phyloP scores from a whole-genome alignment of 2,113 vertebrate species.

The Atlantisia rogersi region DNA sequence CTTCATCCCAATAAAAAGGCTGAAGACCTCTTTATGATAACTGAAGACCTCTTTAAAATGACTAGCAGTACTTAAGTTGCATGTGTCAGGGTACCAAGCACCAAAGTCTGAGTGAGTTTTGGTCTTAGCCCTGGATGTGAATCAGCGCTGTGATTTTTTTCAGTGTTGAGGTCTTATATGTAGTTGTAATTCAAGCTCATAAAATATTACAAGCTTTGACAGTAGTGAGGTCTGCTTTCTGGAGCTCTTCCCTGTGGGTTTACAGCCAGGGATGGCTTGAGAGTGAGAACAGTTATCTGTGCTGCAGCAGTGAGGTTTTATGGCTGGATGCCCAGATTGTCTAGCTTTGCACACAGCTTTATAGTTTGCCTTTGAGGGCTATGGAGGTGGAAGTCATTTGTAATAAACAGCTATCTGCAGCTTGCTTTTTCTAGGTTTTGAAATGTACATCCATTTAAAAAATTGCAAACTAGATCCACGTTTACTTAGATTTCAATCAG shows the following conservation, averaged over 20 bases:
- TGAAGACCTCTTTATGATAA: neutral
- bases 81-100: neutral
- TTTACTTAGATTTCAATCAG: neutral
- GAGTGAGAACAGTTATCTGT: slow-evolving; percentile 76
- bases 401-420: slow-evolving; percentile 66
- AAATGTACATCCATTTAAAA: slow-evolving; percentile 11
- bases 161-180: neutral
- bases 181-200: slow-evolving; percentile 5
- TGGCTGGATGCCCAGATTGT: slow-evolving; percentile 89
- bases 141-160: neutral
- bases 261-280: slow-evolving; percentile 75
- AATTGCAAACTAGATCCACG: neutral
- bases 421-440: slow-evolving; percentile 22
- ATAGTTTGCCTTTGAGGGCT: slow-evolving; percentile 75
- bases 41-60: neutral
- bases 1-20: neutral
- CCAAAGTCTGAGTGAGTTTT: neutral
- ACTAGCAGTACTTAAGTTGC: neutral
- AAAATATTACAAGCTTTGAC: slow-evolving; percentile 30
- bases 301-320: slow-evolving; percentile 82
- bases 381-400: slow-evolving; percentile 68
- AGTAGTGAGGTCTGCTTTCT: slow-evolving; percentile 47
- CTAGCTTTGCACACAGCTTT: slow-evolving; percentile 75
- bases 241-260: slow-evolving; percentile 70
- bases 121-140: neutral